Conservation (phyloP, 2,888 invertebrate species). For the Palloptera scutellata region DNA sequence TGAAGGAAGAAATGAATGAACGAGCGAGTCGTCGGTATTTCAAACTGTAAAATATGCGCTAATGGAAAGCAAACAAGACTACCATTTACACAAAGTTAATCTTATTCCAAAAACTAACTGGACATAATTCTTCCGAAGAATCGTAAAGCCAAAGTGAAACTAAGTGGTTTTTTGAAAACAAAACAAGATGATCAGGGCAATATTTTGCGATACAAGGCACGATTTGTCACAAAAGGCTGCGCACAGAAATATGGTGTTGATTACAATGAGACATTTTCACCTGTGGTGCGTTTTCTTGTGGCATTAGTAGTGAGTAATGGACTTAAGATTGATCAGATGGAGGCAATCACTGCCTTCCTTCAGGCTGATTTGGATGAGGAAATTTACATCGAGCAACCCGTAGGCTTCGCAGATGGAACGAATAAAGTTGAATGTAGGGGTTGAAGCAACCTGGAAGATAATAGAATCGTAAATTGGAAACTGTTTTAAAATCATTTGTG, state of each 20-base stretch:
- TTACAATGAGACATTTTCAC: conserved; percentile 22
- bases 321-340: conserved; percentile 13
- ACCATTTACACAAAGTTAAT: too few species aligned
- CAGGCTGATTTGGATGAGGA: too few species aligned
- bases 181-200: conserved; percentile 17
- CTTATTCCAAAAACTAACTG: too few species aligned
- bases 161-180: conserved; percentile 19
- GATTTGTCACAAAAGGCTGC: background rate
- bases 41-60: too few species aligned
- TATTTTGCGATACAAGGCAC: conserved; percentile 17
- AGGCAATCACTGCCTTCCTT: too few species aligned
- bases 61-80: too few species aligned
- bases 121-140: conserved; percentile 5
- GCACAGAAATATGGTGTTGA: conserved; percentile 18
- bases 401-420: too few species aligned
- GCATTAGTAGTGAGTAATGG: conserved; percentile 12
- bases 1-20: too few species aligned
- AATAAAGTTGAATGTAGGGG: too few species aligned
- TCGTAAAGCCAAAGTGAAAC: conserved; percentile 12
- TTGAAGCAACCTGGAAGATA: too few species aligned
- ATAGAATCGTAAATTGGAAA: background rate
- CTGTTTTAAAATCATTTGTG: background rate
- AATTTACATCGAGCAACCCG: too few species aligned
- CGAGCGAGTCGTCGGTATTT: too few species aligned
- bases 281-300: conserved; percentile 19